Percentiles rank a stretch among this genome's conserved stretches.
Conservation (phyloP, 2,113 vertebrate genomes). For the Notarius quadriscutis region DNA sequence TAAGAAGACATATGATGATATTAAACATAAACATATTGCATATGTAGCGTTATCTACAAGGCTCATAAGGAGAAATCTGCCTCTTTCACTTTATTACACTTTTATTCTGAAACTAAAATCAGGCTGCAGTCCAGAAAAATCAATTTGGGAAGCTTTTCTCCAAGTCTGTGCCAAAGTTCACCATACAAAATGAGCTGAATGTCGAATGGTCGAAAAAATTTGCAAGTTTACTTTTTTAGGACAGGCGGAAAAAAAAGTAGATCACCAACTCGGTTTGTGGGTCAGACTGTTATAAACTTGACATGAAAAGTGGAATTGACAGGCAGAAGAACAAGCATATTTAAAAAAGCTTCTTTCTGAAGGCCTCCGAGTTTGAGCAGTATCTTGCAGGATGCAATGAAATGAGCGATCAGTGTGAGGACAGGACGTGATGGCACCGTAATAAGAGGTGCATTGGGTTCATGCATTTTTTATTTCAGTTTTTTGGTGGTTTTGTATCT, state of each 20-base stretch:
- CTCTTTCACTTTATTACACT: neutral
- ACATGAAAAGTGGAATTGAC: conserved; percentile 31
- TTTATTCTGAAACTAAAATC: conserved; percentile 6
- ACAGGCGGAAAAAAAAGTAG: conserved; percentile 59
- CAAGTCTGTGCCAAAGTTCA: conserved; percentile 45
- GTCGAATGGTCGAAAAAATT: conserved; percentile 47
- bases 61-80: neutral
- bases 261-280: conserved; percentile 62
- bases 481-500: conserved; percentile 3
- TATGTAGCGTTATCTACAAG: neutral
- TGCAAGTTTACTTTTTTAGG: conserved; percentile 60
- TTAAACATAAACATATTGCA: neutral
- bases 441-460: neutral
- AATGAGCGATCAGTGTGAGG: neutral
- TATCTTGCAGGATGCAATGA: neutral
- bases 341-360: neutral
- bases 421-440: neutral
- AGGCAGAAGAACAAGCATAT: neutral
- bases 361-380: neutral
- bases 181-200: conserved; percentile 52
- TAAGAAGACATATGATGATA: neutral
- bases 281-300: conserved; percentile 49
- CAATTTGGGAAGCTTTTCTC: conserved; percentile 26
- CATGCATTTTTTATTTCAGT: neutral
- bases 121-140: neutral